These are phyloP conservation scores for Lissocephala sabroskyi DNA, from an alignment of 2,888 invertebrate species.

Conservation along the genomic window DNA sequence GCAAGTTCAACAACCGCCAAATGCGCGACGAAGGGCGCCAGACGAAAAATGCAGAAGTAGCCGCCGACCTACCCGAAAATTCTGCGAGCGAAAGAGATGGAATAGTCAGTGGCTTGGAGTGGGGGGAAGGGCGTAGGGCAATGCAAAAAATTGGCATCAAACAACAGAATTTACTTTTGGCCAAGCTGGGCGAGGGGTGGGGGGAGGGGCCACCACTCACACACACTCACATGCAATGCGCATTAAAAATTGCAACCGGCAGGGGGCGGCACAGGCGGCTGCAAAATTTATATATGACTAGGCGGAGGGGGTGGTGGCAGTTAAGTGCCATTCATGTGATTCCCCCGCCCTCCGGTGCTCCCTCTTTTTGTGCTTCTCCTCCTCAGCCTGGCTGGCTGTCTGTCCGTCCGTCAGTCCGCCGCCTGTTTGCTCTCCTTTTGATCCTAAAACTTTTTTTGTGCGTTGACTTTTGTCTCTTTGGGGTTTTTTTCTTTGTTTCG, in stretches of 20 bases:
- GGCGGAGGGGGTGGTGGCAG: no score
- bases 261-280: conserved; percentile 13
- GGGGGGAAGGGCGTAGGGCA: conserved; percentile 10
- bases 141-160: conserved; percentile 64
- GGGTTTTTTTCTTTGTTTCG: conserved; percentile 13
- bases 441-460: conserved; percentile 33
- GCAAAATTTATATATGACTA: no score
- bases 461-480: conserved; percentile 30
- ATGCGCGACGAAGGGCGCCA: conserved; percentile 17
- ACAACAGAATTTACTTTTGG: conserved; percentile 59
- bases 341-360: no score
- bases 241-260: conserved; percentile 60
- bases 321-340: conserved; percentile 61
- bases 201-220: conserved; percentile 10
- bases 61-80: conserved; percentile 15
- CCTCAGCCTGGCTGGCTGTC: conserved; percentile 1
- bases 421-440: conserved; percentile 14
- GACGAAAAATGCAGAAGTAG: neutral
- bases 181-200: conserved; percentile 14
- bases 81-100: conserved; percentile 8
- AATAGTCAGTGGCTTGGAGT: neutral
- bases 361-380: conserved; percentile 9
- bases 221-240: conserved; percentile 51
- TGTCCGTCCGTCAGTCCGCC: conserved; percentile 5
- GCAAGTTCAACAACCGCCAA: conserved; percentile 63